phyloP scores from a whole-genome alignment of 1,140 invertebrate species.

The Phortica variegata region DNA sequence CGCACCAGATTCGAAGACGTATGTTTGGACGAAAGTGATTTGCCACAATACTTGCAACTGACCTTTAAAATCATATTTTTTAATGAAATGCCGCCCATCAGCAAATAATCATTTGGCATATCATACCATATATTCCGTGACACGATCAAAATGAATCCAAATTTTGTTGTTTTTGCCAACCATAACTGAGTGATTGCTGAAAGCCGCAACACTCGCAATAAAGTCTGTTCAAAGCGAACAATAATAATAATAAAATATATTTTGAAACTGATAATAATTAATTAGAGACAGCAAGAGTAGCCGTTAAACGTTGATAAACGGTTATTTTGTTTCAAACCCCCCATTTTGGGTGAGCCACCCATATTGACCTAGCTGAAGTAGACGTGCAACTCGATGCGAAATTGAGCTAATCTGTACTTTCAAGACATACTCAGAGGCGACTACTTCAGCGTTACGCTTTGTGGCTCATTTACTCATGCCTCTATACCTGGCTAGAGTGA shows the following conservation, averaged over 20 bases:
- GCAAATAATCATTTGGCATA: too few relatives aligned
- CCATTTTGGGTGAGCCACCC: too few relatives aligned
- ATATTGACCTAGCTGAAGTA: background rate
- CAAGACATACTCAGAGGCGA: too few relatives aligned
- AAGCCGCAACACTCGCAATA: too few relatives aligned
- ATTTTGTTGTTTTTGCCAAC: conserved; percentile 43
- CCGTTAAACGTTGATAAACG: background rate
- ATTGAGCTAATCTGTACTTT: too few relatives aligned
- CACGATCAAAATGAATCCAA: conserved; percentile 37
- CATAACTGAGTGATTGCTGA: too few relatives aligned
- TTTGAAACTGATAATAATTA: background rate
- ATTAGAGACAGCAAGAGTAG: background rate
- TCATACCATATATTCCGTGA: conserved; percentile 42
- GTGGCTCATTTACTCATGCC: too few relatives aligned
- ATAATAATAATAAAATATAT: background rate
- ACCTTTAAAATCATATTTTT: too few relatives aligned
- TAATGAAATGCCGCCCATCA: too few relatives aligned
- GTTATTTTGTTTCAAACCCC: background rate
- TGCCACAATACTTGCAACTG: conserved; percentile 43
- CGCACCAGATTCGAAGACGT: conserved; percentile 44
- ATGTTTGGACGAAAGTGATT: conserved; percentile 43
- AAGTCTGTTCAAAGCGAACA: conserved; percentile 11
- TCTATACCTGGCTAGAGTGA: too few relatives aligned
- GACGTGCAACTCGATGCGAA: too few relatives aligned
- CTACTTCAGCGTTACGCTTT: too few relatives aligned